These are phyloP conservation scores for Orthosia gracilis DNA, from an alignment of 2,888 invertebrate genomes.

Conservation along the genomic window DNA sequence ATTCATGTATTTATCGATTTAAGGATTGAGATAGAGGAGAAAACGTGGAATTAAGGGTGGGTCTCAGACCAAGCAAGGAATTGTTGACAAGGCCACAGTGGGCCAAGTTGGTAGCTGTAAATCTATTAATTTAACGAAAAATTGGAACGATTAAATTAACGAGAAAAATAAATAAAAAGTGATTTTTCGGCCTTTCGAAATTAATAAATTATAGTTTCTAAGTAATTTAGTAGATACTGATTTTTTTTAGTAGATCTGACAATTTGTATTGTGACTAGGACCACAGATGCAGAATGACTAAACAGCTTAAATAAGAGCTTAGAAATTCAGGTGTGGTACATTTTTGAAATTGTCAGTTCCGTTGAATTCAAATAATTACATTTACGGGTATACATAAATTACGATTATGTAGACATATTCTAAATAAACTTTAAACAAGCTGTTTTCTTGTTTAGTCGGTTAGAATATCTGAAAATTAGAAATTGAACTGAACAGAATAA, in stretches of 20 bases:
- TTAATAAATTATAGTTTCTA: slow-evolving; percentile 58
- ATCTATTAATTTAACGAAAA: slow-evolving; percentile 67
- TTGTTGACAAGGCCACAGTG: slow-evolving; percentile 40
- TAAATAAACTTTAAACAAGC: slow-evolving; percentile 52
- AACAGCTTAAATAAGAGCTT: background rate
- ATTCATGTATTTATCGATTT: slow-evolving; percentile 26
- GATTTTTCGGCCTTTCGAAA: slow-evolving; percentile 77
- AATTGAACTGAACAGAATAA: slow-evolving; percentile 41
- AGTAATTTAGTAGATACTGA: slow-evolving; percentile 37
- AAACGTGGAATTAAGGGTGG: slow-evolving; percentile 30
- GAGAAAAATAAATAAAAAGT: slow-evolving; percentile 66
- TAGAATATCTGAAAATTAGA: slow-evolving; percentile 42
- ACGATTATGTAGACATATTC: slow-evolving; percentile 62
- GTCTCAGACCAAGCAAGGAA: slow-evolving; percentile 55
- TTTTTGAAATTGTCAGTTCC: slow-evolving; percentile 39
- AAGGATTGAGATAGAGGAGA: slow-evolving; percentile 9
- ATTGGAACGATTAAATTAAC: slow-evolving; percentile 71
- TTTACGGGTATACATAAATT: slow-evolving; percentile 58
- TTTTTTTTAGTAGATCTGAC: no score
- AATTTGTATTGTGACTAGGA: slow-evolving; percentile 19
- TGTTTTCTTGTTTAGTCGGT: slow-evolving; percentile 32
- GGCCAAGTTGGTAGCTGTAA: slow-evolving; percentile 51
- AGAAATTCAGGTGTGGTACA: background rate
- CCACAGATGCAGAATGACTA: background rate
- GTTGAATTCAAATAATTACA: slow-evolving; percentile 42